These are phyloP conservation scores for Sander vitreus DNA, from an alignment of 2,113 vertebrate species.

Conservation along the genomic window DNA sequence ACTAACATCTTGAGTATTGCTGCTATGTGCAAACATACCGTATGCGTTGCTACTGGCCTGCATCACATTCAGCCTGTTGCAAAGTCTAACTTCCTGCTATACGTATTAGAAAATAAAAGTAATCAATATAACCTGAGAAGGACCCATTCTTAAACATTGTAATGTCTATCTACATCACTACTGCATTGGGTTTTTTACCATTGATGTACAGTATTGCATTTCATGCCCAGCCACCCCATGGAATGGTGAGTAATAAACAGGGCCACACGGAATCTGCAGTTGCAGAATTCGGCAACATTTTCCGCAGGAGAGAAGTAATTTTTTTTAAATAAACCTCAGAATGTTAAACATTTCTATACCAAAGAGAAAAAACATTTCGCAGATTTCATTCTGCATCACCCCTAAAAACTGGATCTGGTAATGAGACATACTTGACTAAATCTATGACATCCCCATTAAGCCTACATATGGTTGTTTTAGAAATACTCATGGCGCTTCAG, in stretches of 20 bases:
- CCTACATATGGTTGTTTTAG: not conserved
- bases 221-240: not conserved
- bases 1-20: not conserved
- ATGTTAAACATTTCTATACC: too few species aligned
- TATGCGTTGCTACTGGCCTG: not conserved
- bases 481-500: constrained; percentile 1
- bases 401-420: not conserved
- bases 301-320: too few species aligned
- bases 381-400: too few species aligned
- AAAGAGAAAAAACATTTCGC: too few species aligned
- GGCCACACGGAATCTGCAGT: too few species aligned
- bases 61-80: not conserved
- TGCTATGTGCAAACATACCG: too few species aligned
- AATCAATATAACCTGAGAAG: not conserved
- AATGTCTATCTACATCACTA: not conserved
- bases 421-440: not conserved
- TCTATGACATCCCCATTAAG: not conserved
- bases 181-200: not conserved
- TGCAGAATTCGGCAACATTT: too few species aligned
- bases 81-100: not conserved
- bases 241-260: not conserved
- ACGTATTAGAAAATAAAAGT: not conserved
- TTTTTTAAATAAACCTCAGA: too few species aligned
- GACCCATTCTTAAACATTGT: not conserved
- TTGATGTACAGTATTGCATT: not conserved